Conservation (phyloP, 2,888 invertebrate genomes). For the Agrilus cyanescens region DNA sequence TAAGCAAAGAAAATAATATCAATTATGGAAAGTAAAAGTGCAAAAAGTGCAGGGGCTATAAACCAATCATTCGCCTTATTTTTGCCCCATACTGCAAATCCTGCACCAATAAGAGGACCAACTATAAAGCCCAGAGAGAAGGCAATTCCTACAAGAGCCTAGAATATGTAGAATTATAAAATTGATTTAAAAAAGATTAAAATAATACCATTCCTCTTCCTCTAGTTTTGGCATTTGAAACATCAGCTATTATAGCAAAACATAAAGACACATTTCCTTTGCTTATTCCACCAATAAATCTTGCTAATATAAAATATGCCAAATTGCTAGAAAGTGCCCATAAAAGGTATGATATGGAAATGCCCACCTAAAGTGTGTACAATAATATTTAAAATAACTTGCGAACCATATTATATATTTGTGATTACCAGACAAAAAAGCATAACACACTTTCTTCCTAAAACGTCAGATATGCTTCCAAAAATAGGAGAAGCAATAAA, state of each 20-base stretch:
- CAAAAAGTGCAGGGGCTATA: slow-evolving; percentile 67
- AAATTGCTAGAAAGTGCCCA: slow-evolving; percentile 87
- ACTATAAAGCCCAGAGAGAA: slow-evolving; percentile 96
- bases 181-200: slow-evolving; percentile 5
- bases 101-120: slow-evolving; percentile 90
- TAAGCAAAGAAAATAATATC: slow-evolving; percentile 65
- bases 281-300: slow-evolving; percentile 88
- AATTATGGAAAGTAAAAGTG: slow-evolving; percentile 57
- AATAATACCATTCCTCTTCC: slow-evolving; percentile 80
- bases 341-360: slow-evolving; percentile 71
- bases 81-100: slow-evolving; percentile 61
- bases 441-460: slow-evolving; percentile 82
- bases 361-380: slow-evolving; percentile 56
- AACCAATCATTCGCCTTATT: slow-evolving; percentile 61
- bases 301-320: slow-evolving; percentile 78
- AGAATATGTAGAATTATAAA: slow-evolving; percentile 14
- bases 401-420: neutral
- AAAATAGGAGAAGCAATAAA: slow-evolving; percentile 89
- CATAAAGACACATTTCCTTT: slow-evolving; percentile 94
- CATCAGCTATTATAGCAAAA: slow-evolving; percentile 91
- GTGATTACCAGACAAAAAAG: slow-evolving; percentile 67
- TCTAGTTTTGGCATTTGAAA: slow-evolving; percentile 70
- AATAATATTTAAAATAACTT: slow-evolving; percentile 4
- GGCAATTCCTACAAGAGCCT: slow-evolving; percentile 94
- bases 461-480: slow-evolving; percentile 90